Evolutionary conservation across 2,888 invertebrate genomes (phyloP), one percentile per base, ranked within the genome.

Genomic region (Sphaerophoria rueppellii): DNA sequence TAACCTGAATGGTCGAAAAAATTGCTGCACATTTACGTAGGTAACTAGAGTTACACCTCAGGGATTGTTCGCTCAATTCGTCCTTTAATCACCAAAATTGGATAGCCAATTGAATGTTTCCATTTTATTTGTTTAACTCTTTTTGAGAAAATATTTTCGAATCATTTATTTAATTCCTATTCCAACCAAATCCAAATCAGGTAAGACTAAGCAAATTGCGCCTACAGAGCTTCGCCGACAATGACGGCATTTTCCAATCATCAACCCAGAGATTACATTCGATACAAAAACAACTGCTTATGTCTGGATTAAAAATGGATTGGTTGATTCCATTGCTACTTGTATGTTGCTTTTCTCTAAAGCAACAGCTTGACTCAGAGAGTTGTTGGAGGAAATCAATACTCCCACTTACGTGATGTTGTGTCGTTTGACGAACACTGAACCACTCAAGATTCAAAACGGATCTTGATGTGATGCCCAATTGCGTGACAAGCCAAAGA

Each of bases 181-280:
- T 43, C 24, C 2, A 12, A 37, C 16, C 16, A 43, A 43, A 43
- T 43, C 35, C 70, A 63, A 43, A 14, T 34, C 35, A 82, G 70
- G 70, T 82, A 73, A 72, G 50, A 78, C 24, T 2, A 24, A 24
- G 2, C 2, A 57, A 52, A 40, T 40, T 32, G 43, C 67, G 82
- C 82, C 82, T 70, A 82, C 78, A 78, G 70, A 54, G 57, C 70
- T 37, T 24, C 24, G 16, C 70, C 74, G 70, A 82, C 63, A 78
- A 70, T 82, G 78, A 82, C 78, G 58, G 52, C 82, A 82, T 82
- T 78, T 74, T 69, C 40, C 48, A 63, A 61, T 61, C 81, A 76
- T 75, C 71, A 34, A 76, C 75, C 65, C 6, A 48, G 61, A 46
- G 67, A 67, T 67, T 63, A 69, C 55, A 12, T 16, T 11, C 24